A percentile compares a stretch with the other conserved stretches of the same genome.
phyloP scores from a whole-genome alignment of 2,113 vertebrate genomes.

The Struthio camelus region DNA sequence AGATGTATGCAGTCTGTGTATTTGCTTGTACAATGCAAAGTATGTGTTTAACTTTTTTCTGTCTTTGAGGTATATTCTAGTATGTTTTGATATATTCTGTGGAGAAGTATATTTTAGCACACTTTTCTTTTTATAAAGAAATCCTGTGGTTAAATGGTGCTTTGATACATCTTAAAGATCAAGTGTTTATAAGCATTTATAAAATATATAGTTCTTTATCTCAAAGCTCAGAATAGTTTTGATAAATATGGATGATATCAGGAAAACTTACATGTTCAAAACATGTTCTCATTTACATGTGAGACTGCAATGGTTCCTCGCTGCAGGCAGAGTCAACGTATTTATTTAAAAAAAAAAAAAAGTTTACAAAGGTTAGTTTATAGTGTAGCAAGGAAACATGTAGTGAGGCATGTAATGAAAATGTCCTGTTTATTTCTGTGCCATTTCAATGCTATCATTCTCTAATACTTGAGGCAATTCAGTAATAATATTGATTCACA shows the following conservation, averaged over 20 bases:
- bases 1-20: neutral
- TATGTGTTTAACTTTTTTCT: neutral
- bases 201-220: neutral
- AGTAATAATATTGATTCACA: constrained; percentile 30
- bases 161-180: constrained; percentile 17
- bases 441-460: neutral
- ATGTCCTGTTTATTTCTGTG: neutral
- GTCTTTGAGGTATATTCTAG: neutral
- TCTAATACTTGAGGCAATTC: constrained; percentile 18
- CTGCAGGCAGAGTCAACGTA: neutral
- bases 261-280: constrained; percentile 43
- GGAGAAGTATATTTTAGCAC: neutral
- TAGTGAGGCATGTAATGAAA: constrained; percentile 16
- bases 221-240: neutral
- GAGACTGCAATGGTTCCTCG: neutral
- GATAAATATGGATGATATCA: constrained; percentile 54
- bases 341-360: neutral
- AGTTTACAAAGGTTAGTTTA: constrained; percentile 20
- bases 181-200: constrained; percentile 14
- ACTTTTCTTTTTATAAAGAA: neutral
- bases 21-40: neutral
- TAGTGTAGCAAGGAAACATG: neutral
- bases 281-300: constrained; percentile 5
- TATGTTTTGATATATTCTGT: neutral
- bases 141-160: neutral